phyloP scores from a whole-genome alignment of 2,797 vertebrate genomes.

The Mormyrops attenuatus region DNA sequence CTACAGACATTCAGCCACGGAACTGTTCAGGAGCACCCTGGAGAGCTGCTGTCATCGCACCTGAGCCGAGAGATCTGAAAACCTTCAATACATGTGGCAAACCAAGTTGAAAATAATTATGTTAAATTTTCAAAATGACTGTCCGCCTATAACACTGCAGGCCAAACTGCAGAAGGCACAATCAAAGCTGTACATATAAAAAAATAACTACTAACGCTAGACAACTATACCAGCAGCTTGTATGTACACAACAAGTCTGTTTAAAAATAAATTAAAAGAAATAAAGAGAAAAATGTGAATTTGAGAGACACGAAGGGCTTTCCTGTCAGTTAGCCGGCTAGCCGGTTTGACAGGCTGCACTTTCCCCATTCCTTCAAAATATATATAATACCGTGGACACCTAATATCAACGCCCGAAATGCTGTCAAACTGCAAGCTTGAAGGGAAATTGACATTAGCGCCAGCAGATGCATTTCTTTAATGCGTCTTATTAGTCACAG shows the following conservation, averaged over 20 bases:
- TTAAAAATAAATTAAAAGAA: neutral
- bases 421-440: neutral
- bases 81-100: neutral
- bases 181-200: neutral
- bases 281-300: neutral
- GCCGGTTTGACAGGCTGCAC: constrained; percentile 9
- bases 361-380: neutral
- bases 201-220: neutral
- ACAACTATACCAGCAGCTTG: neutral
- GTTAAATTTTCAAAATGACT: neutral
- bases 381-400: neutral
- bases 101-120: neutral
- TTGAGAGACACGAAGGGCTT: neutral
- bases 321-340: neutral
- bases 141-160: neutral
- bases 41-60: neutral
- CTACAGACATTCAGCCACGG: neutral
- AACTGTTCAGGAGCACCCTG: neutral
- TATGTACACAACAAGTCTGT: neutral
- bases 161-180: neutral
- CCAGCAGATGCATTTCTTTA: neutral
- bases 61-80: neutral
- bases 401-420: neutral
- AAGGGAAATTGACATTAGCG: constrained; percentile 8
- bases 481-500: neutral